phyloP scores from a whole-genome alignment of 2,113 vertebrate species.

The Cheirogaleus medius region DNA sequence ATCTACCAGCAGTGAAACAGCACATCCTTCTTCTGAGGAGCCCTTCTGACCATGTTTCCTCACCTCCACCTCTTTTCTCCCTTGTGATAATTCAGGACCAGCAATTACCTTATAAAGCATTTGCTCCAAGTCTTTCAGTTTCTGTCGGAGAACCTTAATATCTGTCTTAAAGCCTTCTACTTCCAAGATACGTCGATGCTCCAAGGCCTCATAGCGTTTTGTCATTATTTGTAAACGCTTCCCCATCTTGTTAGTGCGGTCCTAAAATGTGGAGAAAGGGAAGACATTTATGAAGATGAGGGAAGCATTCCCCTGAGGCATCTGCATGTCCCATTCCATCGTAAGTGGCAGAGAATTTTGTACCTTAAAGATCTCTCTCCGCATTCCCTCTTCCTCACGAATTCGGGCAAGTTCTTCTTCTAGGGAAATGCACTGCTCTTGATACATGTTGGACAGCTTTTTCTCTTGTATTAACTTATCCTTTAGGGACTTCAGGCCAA shows the following conservation, averaged over 20 bases:
- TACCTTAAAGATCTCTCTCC: slow-evolving; percentile 94
- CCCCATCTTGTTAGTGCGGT: slow-evolving; percentile 93
- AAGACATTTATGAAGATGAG: background rate
- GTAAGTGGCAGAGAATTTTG: background rate
- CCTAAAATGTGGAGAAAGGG: slow-evolving; percentile 82
- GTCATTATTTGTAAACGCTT: slow-evolving; percentile 94
- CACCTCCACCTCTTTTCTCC: too few species aligned
- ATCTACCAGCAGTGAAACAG: background rate
- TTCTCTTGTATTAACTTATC: slow-evolving; percentile 92
- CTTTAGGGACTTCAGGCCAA: slow-evolving; percentile 84
- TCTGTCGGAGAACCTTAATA: slow-evolving; percentile 92
- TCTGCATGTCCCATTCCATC: background rate
- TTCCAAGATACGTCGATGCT: slow-evolving; percentile 93
- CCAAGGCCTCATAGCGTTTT: slow-evolving; percentile 92
- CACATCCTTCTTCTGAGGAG: background rate
- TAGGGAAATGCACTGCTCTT: slow-evolving; percentile 93
- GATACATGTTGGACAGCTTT: slow-evolving; percentile 92
- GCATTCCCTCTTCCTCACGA: slow-evolving; percentile 91
- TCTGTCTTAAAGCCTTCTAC: slow-evolving; percentile 96
- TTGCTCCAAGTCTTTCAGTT: slow-evolving; percentile 94
- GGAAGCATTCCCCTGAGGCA: background rate
- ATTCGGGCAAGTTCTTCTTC: slow-evolving; percentile 93
- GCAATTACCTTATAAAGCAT: slow-evolving; percentile 92
- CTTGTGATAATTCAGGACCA: background rate
- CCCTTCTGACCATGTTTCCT: background rate